Evolutionary conservation across 2,797 vertebrate genomes (phyloP), one percentile per base, ranked within the genome.

Genomic region (Cygnus olor): DNA sequence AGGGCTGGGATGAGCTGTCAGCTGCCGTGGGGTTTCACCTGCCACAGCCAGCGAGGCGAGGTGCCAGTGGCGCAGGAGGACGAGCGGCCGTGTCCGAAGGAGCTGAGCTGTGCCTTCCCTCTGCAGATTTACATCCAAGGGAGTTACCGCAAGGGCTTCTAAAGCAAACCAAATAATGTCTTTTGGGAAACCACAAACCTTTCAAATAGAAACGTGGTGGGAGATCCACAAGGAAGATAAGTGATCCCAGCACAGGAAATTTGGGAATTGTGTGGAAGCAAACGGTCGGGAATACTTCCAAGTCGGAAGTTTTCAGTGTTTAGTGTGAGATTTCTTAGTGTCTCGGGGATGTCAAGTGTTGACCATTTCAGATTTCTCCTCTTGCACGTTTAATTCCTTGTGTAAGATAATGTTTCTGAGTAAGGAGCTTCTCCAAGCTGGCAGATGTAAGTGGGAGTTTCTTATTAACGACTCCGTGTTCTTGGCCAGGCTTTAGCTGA

Each of bases 371-470:
- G 80, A 42, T 85, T 92, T 84, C 71, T 96, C 89, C 78, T 81
- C 27, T 71, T 76, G 76, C 57, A 20, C 2, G 1, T 85, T 94
- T 94, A 66, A 85, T 82, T 93, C 83, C 0, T 21, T 85, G 40
- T 63, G 49, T 65, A 22, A 95, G 61, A 38, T 66, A 86, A 68
- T 54, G 20, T 32, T 36, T 65, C 73, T 87, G 81, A 84, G 19
- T 73, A 95, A 80, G 77, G 91, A 96, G 87, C 88, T 87, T 83
- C 85, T 93, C 56, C 93, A 90, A 85, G 80, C 85, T 92, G 82
- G 71, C 91, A 95, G 90, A 93, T 96, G 77, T 63, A 88, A 95
- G 91, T 86, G 89, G 92, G 89, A 95, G 96, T 97, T 97, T 89
- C 84, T 95, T 92, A 89, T 71, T 96, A 95, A 95, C 69, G 93